Evolutionary conservation across 2,113 vertebrate species (phyloP).

Genomic region (Takifugu bimaculatus): DNA sequence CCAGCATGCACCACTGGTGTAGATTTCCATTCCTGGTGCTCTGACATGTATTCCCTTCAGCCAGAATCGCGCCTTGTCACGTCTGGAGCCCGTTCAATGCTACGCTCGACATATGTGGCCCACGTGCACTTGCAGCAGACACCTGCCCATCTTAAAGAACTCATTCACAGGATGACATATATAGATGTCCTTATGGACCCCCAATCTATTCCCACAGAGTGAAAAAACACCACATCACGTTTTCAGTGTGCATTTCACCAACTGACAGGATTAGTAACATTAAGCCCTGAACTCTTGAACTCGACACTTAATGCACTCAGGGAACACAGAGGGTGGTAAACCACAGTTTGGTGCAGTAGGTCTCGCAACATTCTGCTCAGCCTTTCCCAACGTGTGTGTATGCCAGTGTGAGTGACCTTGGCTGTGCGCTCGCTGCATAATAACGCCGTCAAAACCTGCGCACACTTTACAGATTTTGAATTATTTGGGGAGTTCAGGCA

Average conservation of each 20-base stretch:
- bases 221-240: conserved; percentile 48
- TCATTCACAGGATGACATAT: conserved; percentile 18
- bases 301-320: conserved; percentile 26
- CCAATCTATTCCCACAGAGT: conserved; percentile 16
- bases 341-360: not conserved
- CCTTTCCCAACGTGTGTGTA: not conserved
- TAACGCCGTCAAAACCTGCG: not conserved
- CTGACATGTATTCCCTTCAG: conserved; percentile 41
- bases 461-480: too few relatives aligned
- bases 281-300: conserved; percentile 62
- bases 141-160: conserved; percentile 41
- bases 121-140: conserved; percentile 21
- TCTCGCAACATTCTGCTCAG: not conserved
- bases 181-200: conserved; percentile 29
- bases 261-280: conserved; percentile 63
- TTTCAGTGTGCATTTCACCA: conserved; percentile 63
- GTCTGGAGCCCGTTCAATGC: conserved; percentile 1
- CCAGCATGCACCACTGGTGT: conserved; percentile 49
- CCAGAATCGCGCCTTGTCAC: conserved; percentile 35
- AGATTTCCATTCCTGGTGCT: conserved; percentile 59
- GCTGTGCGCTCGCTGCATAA: not conserved
- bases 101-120: conserved; percentile 15
- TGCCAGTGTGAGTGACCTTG: conserved; percentile 20
- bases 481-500: too few relatives aligned
- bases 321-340: conserved; percentile 14